Evolutionary conservation across 2,888 invertebrate species (phyloP).

Genomic region (Pristionchus entomophagus): DNA sequence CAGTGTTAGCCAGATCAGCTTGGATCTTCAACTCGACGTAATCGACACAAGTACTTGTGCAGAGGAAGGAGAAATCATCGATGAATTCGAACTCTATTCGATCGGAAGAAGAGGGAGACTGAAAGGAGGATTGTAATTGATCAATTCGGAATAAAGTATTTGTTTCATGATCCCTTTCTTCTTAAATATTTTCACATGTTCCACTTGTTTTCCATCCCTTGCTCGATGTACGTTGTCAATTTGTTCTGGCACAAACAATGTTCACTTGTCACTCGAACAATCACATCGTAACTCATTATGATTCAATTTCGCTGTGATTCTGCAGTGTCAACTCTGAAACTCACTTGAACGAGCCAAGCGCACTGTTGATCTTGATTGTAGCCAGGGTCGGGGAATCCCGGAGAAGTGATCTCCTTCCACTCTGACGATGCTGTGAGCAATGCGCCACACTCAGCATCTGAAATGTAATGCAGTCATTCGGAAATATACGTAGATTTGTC

Average conservation of each 20-base stretch:
- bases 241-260: too few relatives aligned
- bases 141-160: not conserved
- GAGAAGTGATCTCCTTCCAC: constrained; percentile 60
- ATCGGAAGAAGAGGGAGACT: constrained; percentile 55
- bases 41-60: constrained; percentile 73
- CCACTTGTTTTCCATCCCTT: too few relatives aligned
- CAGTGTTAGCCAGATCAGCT: constrained; percentile 70
- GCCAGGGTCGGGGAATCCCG: constrained; percentile 64
- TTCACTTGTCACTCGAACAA: too few relatives aligned
- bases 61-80: constrained; percentile 74
- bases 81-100: constrained; percentile 71
- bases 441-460: constrained; percentile 73
- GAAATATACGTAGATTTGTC: not conserved
- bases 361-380: constrained; percentile 69
- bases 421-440: constrained; percentile 55
- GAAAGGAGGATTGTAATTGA: too few relatives aligned
- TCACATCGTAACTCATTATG: too few relatives aligned
- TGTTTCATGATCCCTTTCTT: too few relatives aligned
- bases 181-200: too few relatives aligned
- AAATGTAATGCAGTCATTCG: not conserved
- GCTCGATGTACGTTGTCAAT: too few relatives aligned
- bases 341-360: constrained; percentile 67
- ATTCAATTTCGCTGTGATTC: too few relatives aligned
- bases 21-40: constrained; percentile 74
- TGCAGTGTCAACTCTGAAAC: not conserved